phyloP scores from a whole-genome alignment of 2,888 invertebrate genomes.

The Rhopalosiphum nymphaeae region DNA sequence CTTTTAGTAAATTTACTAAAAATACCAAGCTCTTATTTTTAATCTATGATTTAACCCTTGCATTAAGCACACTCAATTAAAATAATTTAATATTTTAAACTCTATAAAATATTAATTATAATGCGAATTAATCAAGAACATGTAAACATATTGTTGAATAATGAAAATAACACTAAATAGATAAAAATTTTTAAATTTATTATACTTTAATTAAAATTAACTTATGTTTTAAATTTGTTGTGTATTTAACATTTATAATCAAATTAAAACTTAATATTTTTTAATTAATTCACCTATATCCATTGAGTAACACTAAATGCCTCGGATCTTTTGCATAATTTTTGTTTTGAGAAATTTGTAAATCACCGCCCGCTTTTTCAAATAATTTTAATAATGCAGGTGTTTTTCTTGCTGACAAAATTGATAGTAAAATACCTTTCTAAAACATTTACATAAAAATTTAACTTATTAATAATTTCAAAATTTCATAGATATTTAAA shows the following conservation, averaged over 20 bases:
- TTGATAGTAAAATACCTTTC: slow-evolving; percentile 86
- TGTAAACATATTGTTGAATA: background rate
- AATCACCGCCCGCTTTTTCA: slow-evolving; percentile 90
- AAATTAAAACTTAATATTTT: background rate
- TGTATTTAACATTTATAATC: background rate
- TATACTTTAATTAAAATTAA: background rate
- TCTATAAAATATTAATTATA: background rate
- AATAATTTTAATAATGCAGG: slow-evolving; percentile 87
- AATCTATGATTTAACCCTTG: background rate
- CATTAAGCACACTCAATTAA: background rate
- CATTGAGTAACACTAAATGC: slow-evolving; percentile 83
- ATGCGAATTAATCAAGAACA: background rate
- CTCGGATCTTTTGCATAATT: slow-evolving; percentile 92
- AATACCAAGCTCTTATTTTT: background rate
- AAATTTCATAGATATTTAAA: background rate
- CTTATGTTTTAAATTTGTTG: background rate
- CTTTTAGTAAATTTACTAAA: background rate
- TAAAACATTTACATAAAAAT: slow-evolving; percentile 68
- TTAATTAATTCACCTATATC: slow-evolving; percentile 74
- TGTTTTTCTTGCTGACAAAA: slow-evolving; percentile 90
- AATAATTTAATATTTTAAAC: background rate
- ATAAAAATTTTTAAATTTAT: background rate
- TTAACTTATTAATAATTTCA: background rate
- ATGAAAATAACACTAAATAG: background rate
- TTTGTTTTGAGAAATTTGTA: slow-evolving; percentile 82